Evolutionary conservation across 2,797 vertebrate species (phyloP), one percentile per base, ranked within the genome.

Genomic region (Melanotaenia boesemani): DNA sequence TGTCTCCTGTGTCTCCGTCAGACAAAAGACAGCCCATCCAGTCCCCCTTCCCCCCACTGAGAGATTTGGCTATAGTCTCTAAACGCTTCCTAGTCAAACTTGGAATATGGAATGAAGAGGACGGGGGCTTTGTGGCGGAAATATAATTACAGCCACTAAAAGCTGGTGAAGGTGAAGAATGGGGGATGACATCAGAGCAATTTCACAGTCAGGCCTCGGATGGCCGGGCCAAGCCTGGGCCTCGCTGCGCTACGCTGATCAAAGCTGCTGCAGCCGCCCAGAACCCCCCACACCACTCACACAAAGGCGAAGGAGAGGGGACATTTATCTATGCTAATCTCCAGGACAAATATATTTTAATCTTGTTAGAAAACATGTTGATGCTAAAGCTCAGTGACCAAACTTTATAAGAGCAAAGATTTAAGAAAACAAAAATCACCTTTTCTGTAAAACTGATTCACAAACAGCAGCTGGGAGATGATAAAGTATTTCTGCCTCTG

Each of bases 321-420:
- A 93, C 94, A 95, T 95, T 97, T 96, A 96, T 95, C 95, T 97
- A 97, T 97, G 96, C 96, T 99, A 99, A 99, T 98, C 97, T 97
- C 95, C 97, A 96, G 96, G 96, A 97, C 97, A 98, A 98, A 98
- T 97, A 98, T 97, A 97, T 99, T 99, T 97, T 99, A 98, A 99
- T 99, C 98, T 99, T 97, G 96, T 99, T 99, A 99, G 95, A 97
- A 98, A 97, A 98, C 98, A 99, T 98, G 97, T 97, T 98, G 98
- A 98, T 96, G 96, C 96, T 83, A 87, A 95, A 95, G 95, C 95
- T 96, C 96, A 95, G 95, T 93, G 94, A 94, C 92, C 95, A 96
- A 97, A 97, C 95, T 96, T 96, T 96, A 94, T 95, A 55, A 84
- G 66, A 75, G 63, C 67, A 78, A 85, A 28, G 67, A 80, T 62